phyloP scores from a whole-genome alignment of 2,113 vertebrate genomes.

The Xiphias gladius region DNA sequence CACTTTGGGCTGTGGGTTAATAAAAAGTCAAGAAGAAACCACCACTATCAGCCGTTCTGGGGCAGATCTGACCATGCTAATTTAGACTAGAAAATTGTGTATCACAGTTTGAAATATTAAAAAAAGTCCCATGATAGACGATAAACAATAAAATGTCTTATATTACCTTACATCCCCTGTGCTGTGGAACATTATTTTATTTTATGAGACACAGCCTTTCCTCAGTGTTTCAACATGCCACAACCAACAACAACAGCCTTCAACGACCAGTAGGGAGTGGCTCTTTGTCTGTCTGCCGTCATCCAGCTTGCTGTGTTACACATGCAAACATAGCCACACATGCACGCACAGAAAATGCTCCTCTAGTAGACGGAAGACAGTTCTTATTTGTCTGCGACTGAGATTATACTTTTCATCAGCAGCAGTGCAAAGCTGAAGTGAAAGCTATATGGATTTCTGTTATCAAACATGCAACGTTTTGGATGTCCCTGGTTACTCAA shows the following conservation, averaged over 20 bases:
- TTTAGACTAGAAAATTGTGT: conserved; percentile 23
- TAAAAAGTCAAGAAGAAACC: conserved; percentile 12
- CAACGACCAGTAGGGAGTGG: conserved; percentile 59
- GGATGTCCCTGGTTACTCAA: conserved; percentile 38
- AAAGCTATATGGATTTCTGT: conserved; percentile 63
- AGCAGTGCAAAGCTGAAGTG: conserved; percentile 47
- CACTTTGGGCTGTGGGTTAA: neutral
- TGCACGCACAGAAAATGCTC: conserved; percentile 26
- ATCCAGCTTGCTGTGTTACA: conserved; percentile 26
- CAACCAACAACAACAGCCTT: conserved; percentile 39
- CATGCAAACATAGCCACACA: conserved; percentile 26
- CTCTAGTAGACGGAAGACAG: conserved; percentile 45
- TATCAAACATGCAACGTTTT: conserved; percentile 52
- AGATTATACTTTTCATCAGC: conserved; percentile 63
- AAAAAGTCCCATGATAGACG: conserved; percentile 40
- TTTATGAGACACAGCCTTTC: conserved; percentile 21
- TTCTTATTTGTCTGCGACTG: conserved; percentile 51
- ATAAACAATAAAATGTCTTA: conserved; percentile 61
- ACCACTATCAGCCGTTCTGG: conserved; percentile 31
- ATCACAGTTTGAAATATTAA: conserved; percentile 54
- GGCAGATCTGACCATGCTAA: conserved; percentile 24
- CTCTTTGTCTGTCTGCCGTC: conserved; percentile 68
- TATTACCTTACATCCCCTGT: conserved; percentile 61
- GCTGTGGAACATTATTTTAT: conserved; percentile 46
- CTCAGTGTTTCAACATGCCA: conserved; percentile 32